phyloP scores from a whole-genome alignment of 2,797 vertebrate genomes.

The Hemibagrus guttatus region DNA sequence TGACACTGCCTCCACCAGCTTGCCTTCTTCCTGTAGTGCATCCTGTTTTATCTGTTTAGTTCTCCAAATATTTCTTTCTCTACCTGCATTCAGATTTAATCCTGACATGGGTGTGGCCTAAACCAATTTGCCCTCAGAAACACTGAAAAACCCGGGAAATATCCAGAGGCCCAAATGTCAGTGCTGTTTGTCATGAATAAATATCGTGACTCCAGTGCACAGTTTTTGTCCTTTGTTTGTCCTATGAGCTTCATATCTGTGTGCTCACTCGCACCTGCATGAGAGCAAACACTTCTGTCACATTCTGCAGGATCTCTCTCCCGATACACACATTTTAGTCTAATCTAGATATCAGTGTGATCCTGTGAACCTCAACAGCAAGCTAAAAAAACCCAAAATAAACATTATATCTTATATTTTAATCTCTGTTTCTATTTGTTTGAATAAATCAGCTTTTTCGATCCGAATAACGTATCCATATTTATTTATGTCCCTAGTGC shows the following conservation, averaged over 20 bases:
- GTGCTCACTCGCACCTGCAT: neutral
- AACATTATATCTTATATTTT: neutral
- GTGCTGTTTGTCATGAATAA: neutral
- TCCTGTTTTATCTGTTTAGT: neutral
- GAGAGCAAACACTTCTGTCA: neutral
- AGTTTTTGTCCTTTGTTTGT: neutral
- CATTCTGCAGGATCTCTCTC: neutral
- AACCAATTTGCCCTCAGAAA: neutral
- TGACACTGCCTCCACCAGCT: no score
- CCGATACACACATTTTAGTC: neutral
- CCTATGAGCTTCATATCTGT: neutral
- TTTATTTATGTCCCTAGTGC: neutral
- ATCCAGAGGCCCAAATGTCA: neutral
- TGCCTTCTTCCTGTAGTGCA: no score
- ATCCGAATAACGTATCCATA: neutral
- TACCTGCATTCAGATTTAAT: neutral
- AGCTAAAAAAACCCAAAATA: neutral
- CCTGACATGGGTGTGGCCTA: neutral
- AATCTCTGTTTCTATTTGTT: neutral
- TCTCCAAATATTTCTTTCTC: neutral
- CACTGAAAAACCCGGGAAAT: neutral
- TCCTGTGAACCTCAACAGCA: neutral
- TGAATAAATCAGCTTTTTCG: neutral
- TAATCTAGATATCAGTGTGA: neutral
- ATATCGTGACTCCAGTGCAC: neutral